Percentiles rank a stretch among this genome's conserved stretches.
Conservation (phyloP, 2,797 vertebrate species). For the Ceryle rudis region DNA sequence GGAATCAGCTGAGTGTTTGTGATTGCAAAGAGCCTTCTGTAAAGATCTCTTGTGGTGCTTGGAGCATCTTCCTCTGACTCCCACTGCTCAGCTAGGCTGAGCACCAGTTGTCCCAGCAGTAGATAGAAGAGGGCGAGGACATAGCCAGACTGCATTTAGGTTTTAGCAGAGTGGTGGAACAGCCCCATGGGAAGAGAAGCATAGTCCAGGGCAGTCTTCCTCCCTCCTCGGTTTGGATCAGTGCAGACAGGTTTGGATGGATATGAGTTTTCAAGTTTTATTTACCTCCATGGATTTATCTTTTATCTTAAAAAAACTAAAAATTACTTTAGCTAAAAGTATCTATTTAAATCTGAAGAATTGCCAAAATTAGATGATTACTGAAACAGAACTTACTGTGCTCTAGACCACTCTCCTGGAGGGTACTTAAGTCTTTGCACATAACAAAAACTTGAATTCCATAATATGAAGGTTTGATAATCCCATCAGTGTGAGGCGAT, state of each 20-base stretch:
- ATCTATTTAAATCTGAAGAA: not conserved
- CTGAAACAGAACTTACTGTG: not conserved
- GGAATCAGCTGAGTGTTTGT: not conserved
- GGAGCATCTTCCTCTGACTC: not conserved
- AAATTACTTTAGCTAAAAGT: not conserved
- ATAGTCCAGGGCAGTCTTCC: not conserved
- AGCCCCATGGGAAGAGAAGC: not conserved
- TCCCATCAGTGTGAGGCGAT: not conserved
- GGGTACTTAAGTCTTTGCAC: not conserved
- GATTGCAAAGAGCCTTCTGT: not conserved
- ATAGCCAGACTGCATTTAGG: not conserved
- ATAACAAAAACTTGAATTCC: not conserved
- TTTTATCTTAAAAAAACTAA: not conserved
- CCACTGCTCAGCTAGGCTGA: not conserved
- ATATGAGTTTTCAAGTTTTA: not conserved
- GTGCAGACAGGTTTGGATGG: not conserved
- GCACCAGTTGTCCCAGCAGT: fast-evolving
- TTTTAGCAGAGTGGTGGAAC: not conserved
- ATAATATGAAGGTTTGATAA: not conserved
- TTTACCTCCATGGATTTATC: not conserved
- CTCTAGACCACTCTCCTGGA: not conserved
- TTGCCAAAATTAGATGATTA: not conserved
- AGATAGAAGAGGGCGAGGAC: not conserved
- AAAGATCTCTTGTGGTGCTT: not conserved
- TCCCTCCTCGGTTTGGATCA: not conserved